Base-by-base conservation (phyloP, 1,140 invertebrate species). In the Cheumatopsyche charites region DNA sequence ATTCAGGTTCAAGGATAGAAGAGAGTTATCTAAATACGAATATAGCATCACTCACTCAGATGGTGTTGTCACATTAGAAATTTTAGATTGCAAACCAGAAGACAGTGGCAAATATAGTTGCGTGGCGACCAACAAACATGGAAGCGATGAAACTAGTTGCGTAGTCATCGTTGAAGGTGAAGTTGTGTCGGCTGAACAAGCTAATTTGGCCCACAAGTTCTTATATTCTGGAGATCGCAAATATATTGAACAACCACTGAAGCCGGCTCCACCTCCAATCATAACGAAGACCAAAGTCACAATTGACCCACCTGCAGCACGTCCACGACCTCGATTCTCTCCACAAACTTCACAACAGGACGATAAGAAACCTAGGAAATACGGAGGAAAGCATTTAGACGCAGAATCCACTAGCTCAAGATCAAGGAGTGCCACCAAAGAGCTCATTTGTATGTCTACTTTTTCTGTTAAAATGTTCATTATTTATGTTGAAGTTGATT, bases 41-140 rank as follows among this genome's bases (percentile, higher is more conserved):
- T 97, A 95, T 79, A 89, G 92, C 23, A 94, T 96, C 89, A 89
- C 92, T 0, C 88, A 94, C 78, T 88, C 93, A 1, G 94, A 97
- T 80, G 98, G 97, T 76, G 96, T 99, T 2, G 92, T 97, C 41
- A 95, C 94, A 0, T 89, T 99, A 84, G 98, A 99, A 87, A 98
- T 99, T 70, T 88, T 94, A 47, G 94, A 96, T 81, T 97, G 96
- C 81, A 91, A 92, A 79, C 91, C 95, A 0, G 91, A 92, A 76
- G 98, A 99, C 83, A 96, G 96, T 72, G 98, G 97, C 71, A 96
- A 94, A 81, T 99, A 99, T 82, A 90, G 88, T 19, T 99, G 97
- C 80, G 88, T 93, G 5, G 98, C 98, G 5, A 92, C 90, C 42
- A 99, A 99, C 82, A 86, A 87, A 17, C 91, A 98, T 74, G 98